phyloP scores from a whole-genome alignment of 2,888 invertebrate genomes.

The Drosophila flavopinicola region DNA sequence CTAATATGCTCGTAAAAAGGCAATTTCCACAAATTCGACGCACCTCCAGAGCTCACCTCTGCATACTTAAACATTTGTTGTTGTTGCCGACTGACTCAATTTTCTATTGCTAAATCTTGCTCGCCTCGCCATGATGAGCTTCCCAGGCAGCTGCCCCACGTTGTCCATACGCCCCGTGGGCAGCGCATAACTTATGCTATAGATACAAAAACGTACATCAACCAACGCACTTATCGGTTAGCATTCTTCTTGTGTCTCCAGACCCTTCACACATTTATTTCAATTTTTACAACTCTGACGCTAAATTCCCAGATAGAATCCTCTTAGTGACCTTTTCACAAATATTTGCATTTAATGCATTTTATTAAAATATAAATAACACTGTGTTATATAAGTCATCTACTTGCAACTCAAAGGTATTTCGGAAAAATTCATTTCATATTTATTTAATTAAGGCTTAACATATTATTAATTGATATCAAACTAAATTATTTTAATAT shows the following conservation, averaged over 20 bases:
- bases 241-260: conserved; percentile 38
- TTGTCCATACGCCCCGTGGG: conserved; percentile 39
- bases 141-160: conserved; percentile 48
- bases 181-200: conserved; percentile 58
- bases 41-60: conserved; percentile 55
- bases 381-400: no score
- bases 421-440: no score
- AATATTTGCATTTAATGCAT: conserved; percentile 74
- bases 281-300: conserved; percentile 60
- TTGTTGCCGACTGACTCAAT: conserved; percentile 72
- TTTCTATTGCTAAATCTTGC: conserved; percentile 76
- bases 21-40: conserved; percentile 74
- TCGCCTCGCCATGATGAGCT: conserved; percentile 42
- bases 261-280: conserved; percentile 75
- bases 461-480: conserved; percentile 2
- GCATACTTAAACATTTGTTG: conserved; percentile 50
- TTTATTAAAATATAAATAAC: conserved; percentile 70
- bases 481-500: conserved; percentile 60
- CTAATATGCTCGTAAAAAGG: conserved; percentile 81
- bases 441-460: no score
- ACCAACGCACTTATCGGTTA: conserved; percentile 14
- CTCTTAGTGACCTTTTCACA: conserved; percentile 1
- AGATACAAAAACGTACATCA: conserved; percentile 21
- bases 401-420: no score
- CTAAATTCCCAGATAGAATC: conserved; percentile 37